These are phyloP conservation scores for Eupithecia subumbrata DNA, from an alignment of 2,888 invertebrate genomes.

Conservation along the genomic window DNA sequence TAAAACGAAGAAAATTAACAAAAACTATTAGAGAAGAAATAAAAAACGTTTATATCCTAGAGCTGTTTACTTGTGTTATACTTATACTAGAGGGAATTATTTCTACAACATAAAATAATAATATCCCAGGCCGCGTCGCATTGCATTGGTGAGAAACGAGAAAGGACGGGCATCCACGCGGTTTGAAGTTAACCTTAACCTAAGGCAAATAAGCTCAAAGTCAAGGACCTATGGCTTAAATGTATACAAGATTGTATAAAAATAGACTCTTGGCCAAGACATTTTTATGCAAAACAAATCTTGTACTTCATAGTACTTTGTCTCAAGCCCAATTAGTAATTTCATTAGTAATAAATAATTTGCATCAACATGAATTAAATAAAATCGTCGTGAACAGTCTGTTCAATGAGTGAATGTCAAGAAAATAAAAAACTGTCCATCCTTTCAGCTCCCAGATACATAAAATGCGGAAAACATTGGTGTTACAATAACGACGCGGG, in stretches of 20 bases:
- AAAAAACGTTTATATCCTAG: constrained; percentile 60
- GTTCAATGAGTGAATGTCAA: not conserved
- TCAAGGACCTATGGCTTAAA: constrained; percentile 21
- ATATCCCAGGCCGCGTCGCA: constrained; percentile 58
- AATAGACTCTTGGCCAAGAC: constrained; percentile 29
- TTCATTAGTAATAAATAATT: not conserved
- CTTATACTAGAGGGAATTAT: constrained; percentile 76
- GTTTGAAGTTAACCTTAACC: constrained; percentile 20
- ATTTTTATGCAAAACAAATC: constrained; percentile 19
- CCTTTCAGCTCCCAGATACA: constrained; percentile 28
- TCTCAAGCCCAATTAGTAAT: constrained; percentile 5
- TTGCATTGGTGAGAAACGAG: constrained; percentile 42
- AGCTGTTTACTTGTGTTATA: constrained; percentile 70
- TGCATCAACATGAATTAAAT: constrained; percentile 8
- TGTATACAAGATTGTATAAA: constrained; percentile 38
- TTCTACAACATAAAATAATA: constrained; percentile 76
- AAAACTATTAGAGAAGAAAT: constrained; percentile 56
- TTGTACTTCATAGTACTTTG: constrained; percentile 24
- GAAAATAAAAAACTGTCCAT: constrained; percentile 24
- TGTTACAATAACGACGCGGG: constrained; percentile 46
- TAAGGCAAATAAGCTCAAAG: constrained; percentile 31
- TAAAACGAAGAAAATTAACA: constrained; percentile 41
- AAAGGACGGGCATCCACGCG: constrained; percentile 33
- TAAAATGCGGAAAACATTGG: constrained; percentile 20
- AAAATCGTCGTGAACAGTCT: not conserved